A percentile compares a stretch with the other conserved stretches of the same genome.
Evolutionary conservation across 2,797 vertebrate genomes (phyloP).

Genomic region (Chanos chanos): DNA sequence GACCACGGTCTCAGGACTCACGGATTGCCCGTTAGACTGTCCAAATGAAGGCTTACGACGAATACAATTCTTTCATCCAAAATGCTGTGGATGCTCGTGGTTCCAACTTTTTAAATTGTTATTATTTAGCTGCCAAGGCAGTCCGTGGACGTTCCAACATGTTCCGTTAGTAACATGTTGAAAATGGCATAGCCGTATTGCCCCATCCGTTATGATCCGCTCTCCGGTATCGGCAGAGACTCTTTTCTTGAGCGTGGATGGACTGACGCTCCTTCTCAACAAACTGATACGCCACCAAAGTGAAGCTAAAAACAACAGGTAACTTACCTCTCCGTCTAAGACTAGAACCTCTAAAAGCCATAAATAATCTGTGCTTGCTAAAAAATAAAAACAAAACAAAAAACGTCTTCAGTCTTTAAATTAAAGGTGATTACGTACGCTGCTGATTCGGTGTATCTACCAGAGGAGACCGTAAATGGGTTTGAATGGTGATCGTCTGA

Average conservation of each 20-base stretch:
- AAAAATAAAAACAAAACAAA: too few species aligned
- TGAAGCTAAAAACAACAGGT: constrained; percentile 40
- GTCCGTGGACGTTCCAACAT: constrained; percentile 23
- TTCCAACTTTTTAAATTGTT: too few species aligned
- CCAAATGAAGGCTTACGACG: too few species aligned
- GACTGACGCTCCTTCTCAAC: constrained; percentile 34
- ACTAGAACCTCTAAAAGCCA: too few species aligned
- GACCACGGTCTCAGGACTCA: too few species aligned
- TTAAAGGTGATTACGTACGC: constrained; percentile 4
- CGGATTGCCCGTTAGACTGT: too few species aligned
- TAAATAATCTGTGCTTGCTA: too few species aligned
- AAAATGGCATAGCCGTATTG: neutral
- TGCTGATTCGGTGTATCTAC: too few species aligned
- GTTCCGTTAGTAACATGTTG: neutral
- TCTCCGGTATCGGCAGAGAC: constrained; percentile 1
- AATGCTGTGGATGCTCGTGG: too few species aligned
- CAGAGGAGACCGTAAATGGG: too few species aligned
- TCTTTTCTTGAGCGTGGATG: constrained; percentile 34
- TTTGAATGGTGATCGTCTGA: constrained; percentile 11
- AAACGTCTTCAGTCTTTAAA: too few species aligned
- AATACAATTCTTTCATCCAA: too few species aligned
- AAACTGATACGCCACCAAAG: constrained; percentile 19
- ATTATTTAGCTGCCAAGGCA: neutral
- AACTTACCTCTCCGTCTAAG: constrained; percentile 34
- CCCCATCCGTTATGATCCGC: constrained; percentile 10